Conservation (phyloP, 2,113 vertebrate genomes). For the Sitta europaea region DNA sequence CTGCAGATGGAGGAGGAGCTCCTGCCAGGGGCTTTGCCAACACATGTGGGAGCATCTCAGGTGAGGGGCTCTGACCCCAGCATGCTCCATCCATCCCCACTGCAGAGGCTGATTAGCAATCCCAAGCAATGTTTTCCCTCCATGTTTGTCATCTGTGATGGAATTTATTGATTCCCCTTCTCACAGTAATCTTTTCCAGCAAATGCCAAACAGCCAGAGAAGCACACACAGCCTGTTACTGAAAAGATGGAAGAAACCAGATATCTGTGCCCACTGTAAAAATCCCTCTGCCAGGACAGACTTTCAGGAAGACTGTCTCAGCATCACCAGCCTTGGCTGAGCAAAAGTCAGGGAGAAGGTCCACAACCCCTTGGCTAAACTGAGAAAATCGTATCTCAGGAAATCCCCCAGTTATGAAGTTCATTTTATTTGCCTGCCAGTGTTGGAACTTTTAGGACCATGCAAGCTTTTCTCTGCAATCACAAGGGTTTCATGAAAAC, state of each 20-base stretch:
- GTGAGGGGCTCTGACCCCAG: conserved; percentile 10
- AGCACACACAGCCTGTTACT: background rate
- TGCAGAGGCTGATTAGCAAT: conserved; percentile 38
- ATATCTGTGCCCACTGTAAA: conserved; percentile 7
- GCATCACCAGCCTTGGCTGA: background rate
- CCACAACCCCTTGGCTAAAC: background rate
- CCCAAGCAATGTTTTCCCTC: conserved; percentile 43
- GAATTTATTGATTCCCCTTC: conserved; percentile 50
- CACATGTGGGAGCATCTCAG: background rate
- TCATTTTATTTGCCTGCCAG: background rate
- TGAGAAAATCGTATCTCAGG: background rate
- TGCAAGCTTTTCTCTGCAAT: background rate
- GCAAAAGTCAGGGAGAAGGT: background rate
- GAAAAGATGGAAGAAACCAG: conserved; percentile 21
- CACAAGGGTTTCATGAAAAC: background rate
- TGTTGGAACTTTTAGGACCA: background rate
- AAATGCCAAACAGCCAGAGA: conserved; percentile 24
- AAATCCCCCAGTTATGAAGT: background rate
- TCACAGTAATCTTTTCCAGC: background rate
- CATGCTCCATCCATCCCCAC: background rate
- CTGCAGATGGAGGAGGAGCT: conserved; percentile 3
- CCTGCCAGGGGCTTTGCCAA: background rate
- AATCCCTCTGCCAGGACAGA: conserved; percentile 18
- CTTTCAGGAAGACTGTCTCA: background rate
- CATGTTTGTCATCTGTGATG: conserved; percentile 25